Percentiles rank a stretch among this genome's conserved stretches.
Conservation (phyloP, 2,113 vertebrate genomes). For the Eretmochelys imbricata region DNA sequence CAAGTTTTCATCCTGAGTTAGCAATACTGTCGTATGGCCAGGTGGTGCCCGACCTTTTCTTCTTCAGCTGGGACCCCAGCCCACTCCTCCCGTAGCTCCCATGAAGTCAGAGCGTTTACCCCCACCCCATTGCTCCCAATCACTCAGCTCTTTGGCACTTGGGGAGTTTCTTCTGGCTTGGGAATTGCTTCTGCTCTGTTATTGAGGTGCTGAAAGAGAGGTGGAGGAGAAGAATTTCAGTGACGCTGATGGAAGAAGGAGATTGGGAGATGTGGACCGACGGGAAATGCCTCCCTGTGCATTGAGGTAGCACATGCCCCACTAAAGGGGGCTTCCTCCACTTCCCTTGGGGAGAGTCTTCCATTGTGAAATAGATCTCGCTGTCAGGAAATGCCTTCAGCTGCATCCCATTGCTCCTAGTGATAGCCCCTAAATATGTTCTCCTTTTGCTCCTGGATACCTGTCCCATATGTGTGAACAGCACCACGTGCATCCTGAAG, state of each 20-base stretch:
- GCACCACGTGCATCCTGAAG: background rate
- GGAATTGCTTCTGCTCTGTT: constrained; percentile 6
- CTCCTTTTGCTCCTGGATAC: background rate
- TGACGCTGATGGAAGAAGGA: background rate
- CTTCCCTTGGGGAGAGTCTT: background rate
- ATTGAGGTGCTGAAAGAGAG: constrained; percentile 48
- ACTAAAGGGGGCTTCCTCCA: background rate
- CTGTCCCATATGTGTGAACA: background rate
- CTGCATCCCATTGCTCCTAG: background rate
- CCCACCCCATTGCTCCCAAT: background rate
- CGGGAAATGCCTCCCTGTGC: background rate
- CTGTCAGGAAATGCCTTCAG: background rate
- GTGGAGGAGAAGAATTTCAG: background rate
- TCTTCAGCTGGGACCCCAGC: background rate
- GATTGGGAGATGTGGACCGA: background rate
- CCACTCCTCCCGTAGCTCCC: background rate
- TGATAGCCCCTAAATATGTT: background rate
- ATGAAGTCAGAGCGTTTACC: background rate
- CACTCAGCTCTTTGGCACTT: background rate
- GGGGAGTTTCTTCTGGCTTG: background rate
- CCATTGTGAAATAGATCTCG: background rate
- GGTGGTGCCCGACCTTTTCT: background rate
- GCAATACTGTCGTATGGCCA: constrained; percentile 22
- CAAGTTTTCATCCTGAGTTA: constrained; percentile 26
- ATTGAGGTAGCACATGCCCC: background rate